Percentiles rank a stretch among this genome's conserved stretches.
phyloP scores from a whole-genome alignment of 2,113 vertebrate species.

The Carassius gibelio region DNA sequence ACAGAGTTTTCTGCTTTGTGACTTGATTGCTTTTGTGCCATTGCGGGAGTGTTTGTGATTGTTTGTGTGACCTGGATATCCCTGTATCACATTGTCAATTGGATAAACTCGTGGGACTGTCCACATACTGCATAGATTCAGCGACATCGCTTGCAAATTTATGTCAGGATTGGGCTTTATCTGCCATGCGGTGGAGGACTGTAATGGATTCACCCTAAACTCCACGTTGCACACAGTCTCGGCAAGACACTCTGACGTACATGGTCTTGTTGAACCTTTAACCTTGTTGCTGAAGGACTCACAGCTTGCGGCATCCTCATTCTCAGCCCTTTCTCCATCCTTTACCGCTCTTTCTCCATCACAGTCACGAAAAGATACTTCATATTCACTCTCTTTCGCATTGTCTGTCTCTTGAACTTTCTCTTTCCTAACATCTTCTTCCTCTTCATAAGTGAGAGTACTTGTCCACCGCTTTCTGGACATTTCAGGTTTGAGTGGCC shows the following conservation, averaged over 20 bases:
- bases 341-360: background rate
- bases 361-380: conserved; percentile 24
- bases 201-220: conserved; percentile 4
- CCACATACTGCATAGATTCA: background rate
- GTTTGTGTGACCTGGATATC: conserved; percentile 42
- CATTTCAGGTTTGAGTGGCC: conserved; percentile 65
- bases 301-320: background rate
- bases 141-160: background rate
- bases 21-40: background rate
- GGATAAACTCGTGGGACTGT: background rate
- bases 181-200: background rate
- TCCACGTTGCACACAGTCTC: background rate
- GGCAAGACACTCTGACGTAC: background rate
- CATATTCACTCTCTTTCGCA: conserved; percentile 41
- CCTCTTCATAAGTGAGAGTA: conserved; percentile 62
- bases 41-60: background rate
- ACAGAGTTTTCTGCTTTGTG: background rate
- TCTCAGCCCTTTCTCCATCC: background rate
- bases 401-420: conserved; percentile 41
- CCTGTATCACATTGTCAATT: background rate
- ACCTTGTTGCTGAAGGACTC: background rate
- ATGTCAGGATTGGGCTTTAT: background rate
- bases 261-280: background rate
- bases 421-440: conserved; percentile 36
- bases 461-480: conserved; percentile 68